Percentiles rank a stretch among this genome's conserved stretches.
These are phyloP conservation scores for Neofelis nebulosa DNA, from an alignment of 2,113 vertebrate species.

Conservation along the genomic window DNA sequence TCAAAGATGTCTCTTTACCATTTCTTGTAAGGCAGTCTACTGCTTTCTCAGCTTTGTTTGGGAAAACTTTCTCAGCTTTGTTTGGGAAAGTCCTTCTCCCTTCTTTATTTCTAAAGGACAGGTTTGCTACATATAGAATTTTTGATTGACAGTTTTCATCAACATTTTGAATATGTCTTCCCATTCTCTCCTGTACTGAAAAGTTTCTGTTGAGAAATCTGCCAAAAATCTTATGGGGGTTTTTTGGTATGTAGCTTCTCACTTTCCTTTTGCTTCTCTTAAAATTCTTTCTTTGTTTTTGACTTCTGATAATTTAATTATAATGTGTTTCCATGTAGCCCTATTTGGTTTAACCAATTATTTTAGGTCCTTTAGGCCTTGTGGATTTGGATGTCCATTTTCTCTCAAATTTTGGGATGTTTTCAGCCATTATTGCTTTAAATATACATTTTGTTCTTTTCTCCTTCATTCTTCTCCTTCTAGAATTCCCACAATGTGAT, in stretches of 20 bases:
- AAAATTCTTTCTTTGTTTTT: neutral
- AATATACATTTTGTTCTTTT: neutral
- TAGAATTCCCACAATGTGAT: neutral
- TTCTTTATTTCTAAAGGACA: neutral
- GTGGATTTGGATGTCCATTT: neutral
- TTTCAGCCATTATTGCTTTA: neutral
- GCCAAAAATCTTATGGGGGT: neutral
- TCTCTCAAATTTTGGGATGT: neutral
- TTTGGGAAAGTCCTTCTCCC: neutral
- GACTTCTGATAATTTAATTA: neutral
- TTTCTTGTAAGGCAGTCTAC: neutral
- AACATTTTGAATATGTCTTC: neutral
- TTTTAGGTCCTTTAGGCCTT: neutral
- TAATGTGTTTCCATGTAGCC: neutral
- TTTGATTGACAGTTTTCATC: neutral
- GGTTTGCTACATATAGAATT: neutral
- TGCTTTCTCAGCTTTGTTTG: neutral
- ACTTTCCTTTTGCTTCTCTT: neutral
- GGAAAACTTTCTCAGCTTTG: neutral
- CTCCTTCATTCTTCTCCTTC: neutral
- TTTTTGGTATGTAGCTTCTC: neutral
- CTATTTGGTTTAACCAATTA: neutral
- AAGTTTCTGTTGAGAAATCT: neutral
- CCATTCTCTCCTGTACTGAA: neutral
- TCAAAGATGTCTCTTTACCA: neutral